These are phyloP conservation scores for Hylomyscus alleni DNA, from an alignment of 2,797 vertebrate species.

Conservation along the genomic window DNA sequence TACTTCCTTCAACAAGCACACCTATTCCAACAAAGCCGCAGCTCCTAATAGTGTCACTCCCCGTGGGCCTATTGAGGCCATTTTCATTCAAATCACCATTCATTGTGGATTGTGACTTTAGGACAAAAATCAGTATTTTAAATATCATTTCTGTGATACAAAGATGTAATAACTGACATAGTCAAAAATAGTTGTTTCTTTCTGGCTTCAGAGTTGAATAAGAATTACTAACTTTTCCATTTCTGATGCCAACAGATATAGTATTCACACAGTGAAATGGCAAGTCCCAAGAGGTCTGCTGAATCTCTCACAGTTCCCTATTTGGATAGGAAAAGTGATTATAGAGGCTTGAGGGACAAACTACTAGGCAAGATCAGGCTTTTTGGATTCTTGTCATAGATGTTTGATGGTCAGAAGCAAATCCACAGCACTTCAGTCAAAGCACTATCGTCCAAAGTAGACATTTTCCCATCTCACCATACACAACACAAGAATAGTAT, in stretches of 20 bases:
- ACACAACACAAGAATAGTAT: neutral
- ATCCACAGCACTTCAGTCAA: neutral
- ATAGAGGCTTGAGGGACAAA: neutral
- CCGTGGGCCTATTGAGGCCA: neutral
- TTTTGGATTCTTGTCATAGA: neutral
- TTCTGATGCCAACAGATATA: conserved; percentile 41
- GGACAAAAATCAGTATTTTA: conserved; percentile 24
- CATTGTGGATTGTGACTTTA: neutral
- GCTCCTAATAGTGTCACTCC: neutral
- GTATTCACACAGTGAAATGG: neutral
- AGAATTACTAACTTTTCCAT: conserved; percentile 61
- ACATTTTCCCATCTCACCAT: neutral
- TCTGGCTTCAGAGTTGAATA: conserved; percentile 25
- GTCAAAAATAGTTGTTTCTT: conserved; percentile 46
- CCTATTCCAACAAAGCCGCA: no score
- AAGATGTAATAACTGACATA: conserved; percentile 25
- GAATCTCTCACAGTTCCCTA: neutral
- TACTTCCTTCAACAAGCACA: neutral
- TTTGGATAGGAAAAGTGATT: conserved; percentile 22
- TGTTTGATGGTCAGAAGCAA: neutral
- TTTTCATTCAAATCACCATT: neutral
- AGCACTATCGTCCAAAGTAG: neutral
- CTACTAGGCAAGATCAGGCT: neutral
- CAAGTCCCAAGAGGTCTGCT: neutral
- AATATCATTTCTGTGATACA: neutral